phyloP scores from a whole-genome alignment of 2,888 invertebrate species.

The Tribolium freemani region DNA sequence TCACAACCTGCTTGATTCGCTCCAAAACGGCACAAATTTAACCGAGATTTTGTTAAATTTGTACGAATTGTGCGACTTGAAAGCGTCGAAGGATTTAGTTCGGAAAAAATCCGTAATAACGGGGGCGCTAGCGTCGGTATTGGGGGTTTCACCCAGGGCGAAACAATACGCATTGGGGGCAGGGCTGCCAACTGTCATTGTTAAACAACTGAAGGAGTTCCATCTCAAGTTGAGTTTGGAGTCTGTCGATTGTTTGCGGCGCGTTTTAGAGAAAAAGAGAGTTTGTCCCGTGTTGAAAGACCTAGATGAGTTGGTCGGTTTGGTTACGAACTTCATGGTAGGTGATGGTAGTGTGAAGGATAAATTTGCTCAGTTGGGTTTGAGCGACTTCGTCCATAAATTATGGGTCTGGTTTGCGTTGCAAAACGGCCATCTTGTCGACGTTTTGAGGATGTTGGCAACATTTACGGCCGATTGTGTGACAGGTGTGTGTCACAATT shows the following conservation, averaged over 20 bases:
- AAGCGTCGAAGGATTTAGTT: slow-evolving; percentile 46
- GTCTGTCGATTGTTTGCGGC: slow-evolving; percentile 67
- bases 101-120: slow-evolving; percentile 66
- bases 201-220: slow-evolving; percentile 68
- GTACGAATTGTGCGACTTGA: slow-evolving; percentile 66
- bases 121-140: slow-evolving; percentile 67
- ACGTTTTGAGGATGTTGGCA: slow-evolving; percentile 73
- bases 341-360: slow-evolving; percentile 72
- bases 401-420: slow-evolving; percentile 79
- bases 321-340: slow-evolving; percentile 74
- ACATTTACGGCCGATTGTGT: slow-evolving; percentile 75
- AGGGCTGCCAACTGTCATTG: slow-evolving; percentile 63
- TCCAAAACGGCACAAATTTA: slow-evolving; percentile 65
- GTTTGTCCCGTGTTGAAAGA: slow-evolving; percentile 71
- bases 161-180: slow-evolving; percentile 67
- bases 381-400: slow-evolving; percentile 74
- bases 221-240: slow-evolving; percentile 69
- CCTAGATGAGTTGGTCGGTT: slow-evolving; percentile 71
- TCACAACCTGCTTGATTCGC: slow-evolving; percentile 58
- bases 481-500: neutral
- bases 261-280: slow-evolving; percentile 66
- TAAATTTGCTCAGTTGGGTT: slow-evolving; percentile 70
- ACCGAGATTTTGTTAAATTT: slow-evolving; percentile 68
- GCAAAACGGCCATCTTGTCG: slow-evolving; percentile 70
- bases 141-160: slow-evolving; percentile 68